Conservation (phyloP, 2,113 vertebrate species). For the Microtus pennsylvanicus region DNA sequence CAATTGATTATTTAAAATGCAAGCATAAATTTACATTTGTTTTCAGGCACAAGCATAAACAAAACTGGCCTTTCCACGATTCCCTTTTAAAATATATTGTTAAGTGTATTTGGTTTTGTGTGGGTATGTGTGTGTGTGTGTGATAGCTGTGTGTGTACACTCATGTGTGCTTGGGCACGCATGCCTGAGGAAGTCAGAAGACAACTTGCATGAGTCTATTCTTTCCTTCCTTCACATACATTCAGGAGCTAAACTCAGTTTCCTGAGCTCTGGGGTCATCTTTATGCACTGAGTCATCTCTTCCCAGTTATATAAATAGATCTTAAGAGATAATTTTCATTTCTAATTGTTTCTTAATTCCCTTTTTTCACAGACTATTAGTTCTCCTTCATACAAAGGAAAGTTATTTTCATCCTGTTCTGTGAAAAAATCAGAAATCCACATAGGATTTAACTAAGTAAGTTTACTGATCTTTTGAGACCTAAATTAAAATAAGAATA, state of each 20-base stretch:
- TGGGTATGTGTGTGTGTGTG: background rate
- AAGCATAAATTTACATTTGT: background rate
- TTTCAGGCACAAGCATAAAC: conserved; percentile 14
- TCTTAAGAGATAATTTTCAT: background rate
- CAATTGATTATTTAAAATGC: conserved; percentile 31
- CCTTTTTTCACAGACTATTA: background rate
- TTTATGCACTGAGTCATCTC: too few species aligned
- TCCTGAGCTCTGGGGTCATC: background rate
- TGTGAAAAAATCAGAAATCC: conserved; percentile 1
- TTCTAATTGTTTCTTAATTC: background rate
- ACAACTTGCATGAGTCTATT: background rate
- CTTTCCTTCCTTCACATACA: background rate
- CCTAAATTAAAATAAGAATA: conserved; percentile 34
- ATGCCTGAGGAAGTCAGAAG: too few species aligned
- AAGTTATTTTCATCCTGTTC: background rate
- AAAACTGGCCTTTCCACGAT: background rate
- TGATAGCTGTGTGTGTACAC: background rate
- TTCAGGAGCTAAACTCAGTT: too few species aligned
- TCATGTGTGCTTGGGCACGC: background rate
- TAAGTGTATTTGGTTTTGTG: background rate
- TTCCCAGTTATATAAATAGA: background rate
- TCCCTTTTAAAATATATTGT: background rate
- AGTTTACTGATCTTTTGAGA: background rate
- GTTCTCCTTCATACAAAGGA: background rate
- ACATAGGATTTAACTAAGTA: background rate